Percentiles rank a stretch among this genome's conserved stretches.
These are phyloP conservation scores for Turritopsis dohrnii DNA, from an alignment of 30 jellyfish, hydroid and myxozoan species.

Conservation along the genomic window DNA sequence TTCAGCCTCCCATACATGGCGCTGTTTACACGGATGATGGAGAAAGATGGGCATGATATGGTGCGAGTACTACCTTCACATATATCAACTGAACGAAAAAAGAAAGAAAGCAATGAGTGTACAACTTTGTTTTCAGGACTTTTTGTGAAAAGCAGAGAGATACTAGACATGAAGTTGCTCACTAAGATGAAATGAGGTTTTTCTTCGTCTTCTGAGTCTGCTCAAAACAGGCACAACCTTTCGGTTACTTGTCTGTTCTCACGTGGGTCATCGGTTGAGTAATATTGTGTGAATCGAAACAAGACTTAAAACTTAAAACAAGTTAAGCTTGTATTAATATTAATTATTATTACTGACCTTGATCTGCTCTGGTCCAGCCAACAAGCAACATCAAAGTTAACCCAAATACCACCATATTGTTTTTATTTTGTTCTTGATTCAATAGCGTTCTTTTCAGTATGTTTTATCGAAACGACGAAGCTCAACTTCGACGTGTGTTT, in stretches of 20 bases:
- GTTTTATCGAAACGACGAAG: background rate
- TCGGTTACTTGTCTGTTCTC: background rate
- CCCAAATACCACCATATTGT: background rate
- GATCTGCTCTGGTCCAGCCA: background rate
- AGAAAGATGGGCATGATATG: conserved; percentile 34
- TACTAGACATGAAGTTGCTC: background rate
- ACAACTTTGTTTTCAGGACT: background rate
- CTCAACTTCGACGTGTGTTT: background rate
- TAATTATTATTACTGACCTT: background rate
- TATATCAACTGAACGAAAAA: conserved; percentile 22
- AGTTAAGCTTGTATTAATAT: too few relatives aligned
- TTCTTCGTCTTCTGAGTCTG: background rate
- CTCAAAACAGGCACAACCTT: background rate
- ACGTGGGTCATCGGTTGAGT: background rate
- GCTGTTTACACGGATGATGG: conserved; percentile 32
- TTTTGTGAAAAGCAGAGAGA: background rate
- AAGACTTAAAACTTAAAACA: too few relatives aligned
- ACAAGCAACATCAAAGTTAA: background rate
- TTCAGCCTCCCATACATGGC: conserved; percentile 58
- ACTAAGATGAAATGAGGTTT: background rate
- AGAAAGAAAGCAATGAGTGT: background rate
- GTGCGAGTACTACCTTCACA: conserved; percentile 38
- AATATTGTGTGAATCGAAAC: too few relatives aligned
- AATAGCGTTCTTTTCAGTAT: too few relatives aligned
- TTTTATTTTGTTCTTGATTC: background rate